Evolutionary conservation across 2,113 vertebrate genomes (phyloP), one percentile per base, ranked within the genome.

Genomic region (Podarcis cretensis): DNA sequence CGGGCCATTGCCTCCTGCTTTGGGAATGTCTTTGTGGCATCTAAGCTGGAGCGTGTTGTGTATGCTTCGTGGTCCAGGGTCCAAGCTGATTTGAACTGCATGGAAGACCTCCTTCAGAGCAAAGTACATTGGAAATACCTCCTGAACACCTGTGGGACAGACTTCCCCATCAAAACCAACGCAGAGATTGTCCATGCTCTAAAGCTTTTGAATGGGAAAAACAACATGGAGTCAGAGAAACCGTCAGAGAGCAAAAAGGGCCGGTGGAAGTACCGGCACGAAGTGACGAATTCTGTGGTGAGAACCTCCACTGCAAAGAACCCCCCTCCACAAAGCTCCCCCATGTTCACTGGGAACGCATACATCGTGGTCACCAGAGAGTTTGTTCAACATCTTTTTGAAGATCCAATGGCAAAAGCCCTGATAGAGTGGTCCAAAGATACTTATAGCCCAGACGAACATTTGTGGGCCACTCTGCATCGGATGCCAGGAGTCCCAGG

Each of bases 161-260:
- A 99, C 87, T 99, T 99, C 88, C 98, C 99, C 40, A 97, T 99
- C 87, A 99, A 99, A 96, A 99, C 98, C 83, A 99, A 99, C 0
- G 89, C 95, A 0, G 98, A 99, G 93, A 98, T 98, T 0, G 96
- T 99, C 7, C 95, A 54, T 1, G 66, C 91, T 37, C 95, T 99
- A 30, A 98, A 97, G 87, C 0, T 90, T 43, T 93, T 99, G 9
- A 97, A 96, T 0, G 98, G 98, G 4, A 97, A 20, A 71, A 99
- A 99, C 92, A 99, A 91, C 83, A 84, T 99, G 97, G 98, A 99
- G 94, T 97, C 98, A 0, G 98, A 98, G 93, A 85, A 13, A 14
- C 97, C 98, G 1, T 85, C 84, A 0, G 1, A 6, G 0, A 0
- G 18, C 76, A 99, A 99, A 94, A 94, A 0, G 75, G 0, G 0